These are phyloP conservation scores for Calliphora vomitoria DNA, from an alignment of 2,888 invertebrate species.

Conservation along the genomic window DNA sequence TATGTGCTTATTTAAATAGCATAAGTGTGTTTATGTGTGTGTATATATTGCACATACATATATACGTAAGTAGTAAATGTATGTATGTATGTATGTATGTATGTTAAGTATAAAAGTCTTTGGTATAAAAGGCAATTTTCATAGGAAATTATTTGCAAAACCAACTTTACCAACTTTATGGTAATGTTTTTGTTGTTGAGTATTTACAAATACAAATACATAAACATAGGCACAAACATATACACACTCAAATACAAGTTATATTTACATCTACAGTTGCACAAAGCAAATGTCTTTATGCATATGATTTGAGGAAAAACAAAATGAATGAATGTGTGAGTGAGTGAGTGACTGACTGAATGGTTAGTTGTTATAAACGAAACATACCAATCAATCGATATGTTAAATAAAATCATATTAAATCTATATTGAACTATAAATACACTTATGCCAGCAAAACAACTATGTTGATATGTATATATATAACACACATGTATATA, in stretches of 20 bases:
- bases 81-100: not conserved
- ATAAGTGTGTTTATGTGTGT: not conserved
- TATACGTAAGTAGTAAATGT: not conserved
- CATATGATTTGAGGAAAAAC: constrained; percentile 15
- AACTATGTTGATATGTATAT: not conserved
- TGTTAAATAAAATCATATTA: constrained; percentile 63
- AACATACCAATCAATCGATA: constrained; percentile 71
- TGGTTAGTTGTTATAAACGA: constrained; percentile 41
- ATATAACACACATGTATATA: too few species aligned
- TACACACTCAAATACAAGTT: not conserved
- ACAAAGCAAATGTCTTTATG: constrained; percentile 45
- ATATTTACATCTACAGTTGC: not conserved
- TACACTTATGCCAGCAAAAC: not conserved
- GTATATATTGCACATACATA: not conserved
- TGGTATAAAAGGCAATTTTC: constrained; percentile 66
- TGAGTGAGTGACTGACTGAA: not conserved
- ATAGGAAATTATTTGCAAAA: constrained; percentile 68
- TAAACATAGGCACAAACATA: not conserved
- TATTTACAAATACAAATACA: constrained; percentile 31
- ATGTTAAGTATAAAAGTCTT: constrained; percentile 40
- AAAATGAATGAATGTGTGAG: not conserved
- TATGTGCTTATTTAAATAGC: not conserved
- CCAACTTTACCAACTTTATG: constrained; percentile 56
- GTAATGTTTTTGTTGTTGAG: constrained; percentile 23
- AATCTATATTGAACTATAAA: constrained; percentile 52